Evolutionary conservation across 2,797 vertebrate genomes (phyloP), one percentile per base, ranked within the genome.

Genomic region (Acanthiza pusilla): DNA sequence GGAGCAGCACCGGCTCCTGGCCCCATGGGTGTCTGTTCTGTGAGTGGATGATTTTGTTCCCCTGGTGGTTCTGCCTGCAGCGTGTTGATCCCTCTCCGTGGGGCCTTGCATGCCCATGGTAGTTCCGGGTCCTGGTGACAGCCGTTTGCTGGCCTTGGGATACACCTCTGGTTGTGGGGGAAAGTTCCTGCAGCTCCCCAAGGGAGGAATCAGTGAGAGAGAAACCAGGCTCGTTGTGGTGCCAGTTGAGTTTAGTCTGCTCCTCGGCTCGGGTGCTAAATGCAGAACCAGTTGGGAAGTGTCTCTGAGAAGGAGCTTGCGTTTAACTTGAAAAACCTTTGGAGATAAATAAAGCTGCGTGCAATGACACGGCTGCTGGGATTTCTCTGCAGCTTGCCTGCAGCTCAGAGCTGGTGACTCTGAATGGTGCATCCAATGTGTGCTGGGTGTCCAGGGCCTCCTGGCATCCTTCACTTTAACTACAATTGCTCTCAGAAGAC

Each of bases 401-500:
- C 85, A 38, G 76, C 76, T 78, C 20, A 2, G 50, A 58, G 19
- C 40, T 67, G 79, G 47, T 34, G 51, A 9, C 11, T 51, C 40
- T 16, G 1, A 65, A 7, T 2, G 1, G 53, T 11, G 9, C 29
- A 32, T 66, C 50, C 75, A 9, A 3, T 1, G 11, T 27, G 3
- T 7, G 17, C 82, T 58, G 85, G 72, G 26, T n/a, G 40, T 27
- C 10, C 38, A 3, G 11, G 12, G 38, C 40, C 65, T 88, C 53
- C 62, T 77, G 89, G 65, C 88, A 74, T 78, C 86, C 61, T 54
- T 94, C 93, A 58, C 45, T 91, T 82, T 72, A 72, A 94, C 77
- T 60, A 62, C 77, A 72, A 43, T 92, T 93, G 89, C 73, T 95
- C 89, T 97, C 94, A 42, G 87, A 88, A 93, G 80, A 67, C 89